phyloP scores from a whole-genome alignment of 53 echinoderm and acorn worm species.

The Mesocentrotus franciscanus region DNA sequence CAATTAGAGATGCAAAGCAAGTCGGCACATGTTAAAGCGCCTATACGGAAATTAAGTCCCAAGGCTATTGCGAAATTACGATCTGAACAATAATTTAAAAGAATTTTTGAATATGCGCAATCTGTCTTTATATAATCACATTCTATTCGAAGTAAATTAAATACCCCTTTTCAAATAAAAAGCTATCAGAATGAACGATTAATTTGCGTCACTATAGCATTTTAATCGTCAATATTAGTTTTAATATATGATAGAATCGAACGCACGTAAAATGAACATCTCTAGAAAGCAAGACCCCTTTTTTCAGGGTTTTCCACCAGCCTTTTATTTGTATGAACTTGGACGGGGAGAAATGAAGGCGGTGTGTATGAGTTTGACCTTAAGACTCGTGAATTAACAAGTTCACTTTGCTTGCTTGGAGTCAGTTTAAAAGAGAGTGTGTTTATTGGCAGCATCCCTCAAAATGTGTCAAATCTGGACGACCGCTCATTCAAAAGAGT shows the following conservation, averaged over 20 bases:
- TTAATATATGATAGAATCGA: background rate
- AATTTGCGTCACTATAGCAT: no score
- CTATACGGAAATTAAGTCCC: background rate
- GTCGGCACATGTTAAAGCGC: slow-evolving; percentile 20
- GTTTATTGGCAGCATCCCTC: background rate
- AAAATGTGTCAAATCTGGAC: slow-evolving; percentile 48
- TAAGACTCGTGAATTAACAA: slow-evolving; percentile 33
- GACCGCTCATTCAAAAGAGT: background rate
- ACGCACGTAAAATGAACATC: background rate
- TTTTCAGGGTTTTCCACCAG: background rate
- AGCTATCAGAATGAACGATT: background rate
- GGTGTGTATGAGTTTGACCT: slow-evolving; percentile 10
- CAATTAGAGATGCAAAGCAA: background rate
- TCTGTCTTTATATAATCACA: no score
- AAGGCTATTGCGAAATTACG: background rate
- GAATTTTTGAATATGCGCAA: no score
- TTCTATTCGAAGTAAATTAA: no score
- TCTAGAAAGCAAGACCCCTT: background rate
- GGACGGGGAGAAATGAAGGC: background rate
- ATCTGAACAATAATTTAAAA: no score
- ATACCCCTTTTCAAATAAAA: no score
- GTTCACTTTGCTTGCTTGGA: slow-evolving; percentile 31
- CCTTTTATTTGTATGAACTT: background rate
- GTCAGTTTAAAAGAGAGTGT: background rate
- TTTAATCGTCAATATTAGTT: no score